Conservation (phyloP, 92 coral and sea anemone species). For the Epizoanthus ramosus region DNA sequence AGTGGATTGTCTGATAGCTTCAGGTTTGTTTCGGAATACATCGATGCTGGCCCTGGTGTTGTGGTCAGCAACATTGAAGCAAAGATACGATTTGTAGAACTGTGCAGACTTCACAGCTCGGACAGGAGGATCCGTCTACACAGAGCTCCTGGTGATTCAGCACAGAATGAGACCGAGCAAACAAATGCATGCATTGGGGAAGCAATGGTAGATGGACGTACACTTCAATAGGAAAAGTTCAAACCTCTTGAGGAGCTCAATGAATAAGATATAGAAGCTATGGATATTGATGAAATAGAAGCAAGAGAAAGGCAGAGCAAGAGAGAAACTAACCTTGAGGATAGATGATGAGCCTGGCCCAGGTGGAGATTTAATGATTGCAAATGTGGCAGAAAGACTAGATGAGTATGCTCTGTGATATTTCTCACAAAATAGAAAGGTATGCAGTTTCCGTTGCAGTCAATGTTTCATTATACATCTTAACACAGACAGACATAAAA, state of each 20-base stretch:
- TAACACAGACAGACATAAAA: no score
- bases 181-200: slow-evolving; percentile 34
- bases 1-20: background rate
- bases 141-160: slow-evolving; percentile 40
- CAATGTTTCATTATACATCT: no score
- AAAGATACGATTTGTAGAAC: slow-evolving; percentile 17
- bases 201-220: slow-evolving; percentile 38
- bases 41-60: slow-evolving; percentile 37
- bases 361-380: slow-evolving; percentile 39
- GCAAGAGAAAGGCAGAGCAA: background rate
- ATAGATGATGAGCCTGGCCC: slow-evolving; percentile 33
- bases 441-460: no score
- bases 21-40: slow-evolving; percentile 8
- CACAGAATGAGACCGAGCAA: slow-evolving; percentile 33
- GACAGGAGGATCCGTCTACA: slow-evolving; percentile 13
- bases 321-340: slow-evolving; percentile 5
- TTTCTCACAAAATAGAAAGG: background rate
- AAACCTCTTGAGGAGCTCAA: slow-evolving; percentile 1
- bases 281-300: slow-evolving; percentile 16
- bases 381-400: background rate
- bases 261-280: background rate
- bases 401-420: slow-evolving; percentile 18
- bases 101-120: slow-evolving; percentile 17
- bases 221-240: slow-evolving; percentile 26
- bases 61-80: slow-evolving; percentile 35